A percentile compares a stretch with the other conserved stretches of the same genome.
phyloP scores from a whole-genome alignment of 2,797 vertebrate species.

The Brachyrhaphis roseni region DNA sequence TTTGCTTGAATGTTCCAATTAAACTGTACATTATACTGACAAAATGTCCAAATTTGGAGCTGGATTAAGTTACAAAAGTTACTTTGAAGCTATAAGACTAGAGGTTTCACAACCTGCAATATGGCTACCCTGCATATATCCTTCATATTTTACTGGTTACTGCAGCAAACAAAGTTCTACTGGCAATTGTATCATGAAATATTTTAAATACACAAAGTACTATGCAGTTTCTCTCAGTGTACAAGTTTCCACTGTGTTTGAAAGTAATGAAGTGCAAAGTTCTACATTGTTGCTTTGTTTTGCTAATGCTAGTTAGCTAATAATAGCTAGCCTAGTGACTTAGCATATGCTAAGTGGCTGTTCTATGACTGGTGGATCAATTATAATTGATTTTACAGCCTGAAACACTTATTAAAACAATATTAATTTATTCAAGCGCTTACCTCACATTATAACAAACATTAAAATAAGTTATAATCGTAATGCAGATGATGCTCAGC shows the following conservation, averaged over 20 bases:
- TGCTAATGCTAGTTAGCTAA: not conserved
- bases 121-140: not conserved
- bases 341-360: not conserved
- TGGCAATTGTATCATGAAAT: not conserved
- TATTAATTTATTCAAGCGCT: conserved; percentile 78
- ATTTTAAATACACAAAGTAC: not conserved
- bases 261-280: not conserved
- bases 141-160: not conserved
- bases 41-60: not conserved
- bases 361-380: conserved; percentile 83
- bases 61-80: not conserved
- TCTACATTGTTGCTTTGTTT: not conserved
- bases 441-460: conserved; percentile 45
- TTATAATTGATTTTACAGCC: conserved; percentile 84
- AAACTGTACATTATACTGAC: not conserved
- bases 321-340: not conserved
- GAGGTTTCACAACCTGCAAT: not conserved
- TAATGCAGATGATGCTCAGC: too few species aligned
- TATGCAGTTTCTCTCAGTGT: not conserved
- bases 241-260: not conserved
- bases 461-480: not conserved
- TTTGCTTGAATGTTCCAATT: not conserved
- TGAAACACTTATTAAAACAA: conserved; percentile 83
- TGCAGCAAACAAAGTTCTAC: not conserved
- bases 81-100: not conserved